Evolutionary conservation across 2,113 vertebrate species (phyloP).

Genomic region (Corynorhinus townsendii): DNA sequence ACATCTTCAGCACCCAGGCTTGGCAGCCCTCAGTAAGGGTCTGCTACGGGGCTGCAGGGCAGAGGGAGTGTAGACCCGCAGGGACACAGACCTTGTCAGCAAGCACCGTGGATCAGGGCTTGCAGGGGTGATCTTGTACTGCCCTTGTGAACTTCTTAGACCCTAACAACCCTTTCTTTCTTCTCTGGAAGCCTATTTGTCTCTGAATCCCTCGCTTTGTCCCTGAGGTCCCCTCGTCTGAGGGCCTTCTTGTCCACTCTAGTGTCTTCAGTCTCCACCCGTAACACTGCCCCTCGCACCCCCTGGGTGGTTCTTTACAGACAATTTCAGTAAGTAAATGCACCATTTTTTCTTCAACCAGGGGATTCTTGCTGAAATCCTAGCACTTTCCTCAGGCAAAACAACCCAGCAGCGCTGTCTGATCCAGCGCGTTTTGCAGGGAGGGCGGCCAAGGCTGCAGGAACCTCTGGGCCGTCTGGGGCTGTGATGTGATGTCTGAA

Average conservation of each 20-base stretch:
- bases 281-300: not conserved
- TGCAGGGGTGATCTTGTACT: not conserved
- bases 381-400: slow-evolving; percentile 44
- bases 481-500: slow-evolving; percentile 52
- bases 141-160: not conserved
- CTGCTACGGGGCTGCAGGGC: not conserved
- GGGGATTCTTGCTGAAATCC: slow-evolving; percentile 36
- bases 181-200: not conserved
- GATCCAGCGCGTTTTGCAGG: slow-evolving; percentile 41
- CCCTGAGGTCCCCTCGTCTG: not conserved
- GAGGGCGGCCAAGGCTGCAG: slow-evolving; percentile 14
- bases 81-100: not conserved
- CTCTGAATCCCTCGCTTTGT: not conserved
- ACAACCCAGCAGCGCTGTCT: slow-evolving; percentile 28
- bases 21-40: not conserved
- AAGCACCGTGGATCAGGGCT: not conserved
- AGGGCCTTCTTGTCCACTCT: not conserved
- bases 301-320: not conserved
- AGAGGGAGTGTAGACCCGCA: not conserved
- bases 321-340: not conserved
- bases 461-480: slow-evolving; percentile 2
- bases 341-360: not conserved
- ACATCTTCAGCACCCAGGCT: not conserved
- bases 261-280: not conserved
- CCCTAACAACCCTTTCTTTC: not conserved